Conservation (phyloP, 1,140 invertebrate genomes). For the Maconellicoccus hirsutus region DNA sequence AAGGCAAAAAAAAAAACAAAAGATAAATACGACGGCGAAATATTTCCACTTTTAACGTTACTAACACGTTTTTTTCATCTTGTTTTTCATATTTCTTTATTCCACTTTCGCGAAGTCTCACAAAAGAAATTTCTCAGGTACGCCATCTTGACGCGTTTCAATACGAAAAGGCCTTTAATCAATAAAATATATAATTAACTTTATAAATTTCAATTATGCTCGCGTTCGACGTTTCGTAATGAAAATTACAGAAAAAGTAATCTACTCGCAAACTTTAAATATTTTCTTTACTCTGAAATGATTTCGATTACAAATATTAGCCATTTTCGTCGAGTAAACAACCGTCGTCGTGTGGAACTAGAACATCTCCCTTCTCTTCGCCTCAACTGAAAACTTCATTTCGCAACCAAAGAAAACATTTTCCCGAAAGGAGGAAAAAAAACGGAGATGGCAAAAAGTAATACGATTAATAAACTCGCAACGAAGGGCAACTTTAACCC, state of each 20-base stretch:
- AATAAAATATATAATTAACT: background rate
- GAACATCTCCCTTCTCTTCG: too few species aligned
- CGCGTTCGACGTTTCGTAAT: background rate
- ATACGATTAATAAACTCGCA: background rate
- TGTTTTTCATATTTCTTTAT: too few species aligned
- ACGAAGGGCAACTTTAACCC: background rate
- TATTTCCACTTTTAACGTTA: too few species aligned
- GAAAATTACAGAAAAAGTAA: background rate
- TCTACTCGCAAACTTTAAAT: background rate
- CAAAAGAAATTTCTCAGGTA: too few species aligned
- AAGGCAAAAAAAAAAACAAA: too few species aligned
- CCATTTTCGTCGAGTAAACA: background rate
- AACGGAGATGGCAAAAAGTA: background rate
- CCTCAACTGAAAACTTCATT: background rate
- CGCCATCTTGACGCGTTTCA: too few species aligned
- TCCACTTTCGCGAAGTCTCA: too few species aligned
- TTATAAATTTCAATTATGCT: constrained; percentile 5
- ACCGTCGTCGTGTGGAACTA: background rate
- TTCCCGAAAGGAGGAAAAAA: background rate
- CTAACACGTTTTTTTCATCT: too few species aligned
- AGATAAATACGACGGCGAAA: too few species aligned
- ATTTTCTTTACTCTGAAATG: background rate
- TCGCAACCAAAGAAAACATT: background rate
- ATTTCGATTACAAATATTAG: background rate
- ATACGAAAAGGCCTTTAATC: background rate